A percentile compares a stretch with the other conserved stretches of the same genome.
Evolutionary conservation across 2,113 vertebrate genomes (phyloP).

Genomic region (Triplophysa siluroides): DNA sequence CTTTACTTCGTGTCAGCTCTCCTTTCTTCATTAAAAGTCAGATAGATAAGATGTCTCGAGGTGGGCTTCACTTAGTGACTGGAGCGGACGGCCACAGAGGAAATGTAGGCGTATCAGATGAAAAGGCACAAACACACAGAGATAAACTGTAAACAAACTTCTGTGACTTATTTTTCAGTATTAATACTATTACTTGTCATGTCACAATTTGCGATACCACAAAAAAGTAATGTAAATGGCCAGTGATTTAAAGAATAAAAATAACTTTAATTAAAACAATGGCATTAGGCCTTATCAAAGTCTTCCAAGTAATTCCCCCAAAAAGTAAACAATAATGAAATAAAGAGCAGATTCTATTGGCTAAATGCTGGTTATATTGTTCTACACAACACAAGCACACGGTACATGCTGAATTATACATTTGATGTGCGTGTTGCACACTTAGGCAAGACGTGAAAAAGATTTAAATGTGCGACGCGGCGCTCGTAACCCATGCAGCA

Average conservation of each 20-base stretch:
- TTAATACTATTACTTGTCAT: background rate
- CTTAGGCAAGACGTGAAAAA: background rate
- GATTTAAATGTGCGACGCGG: background rate
- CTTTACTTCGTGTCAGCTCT: conserved; percentile 73
- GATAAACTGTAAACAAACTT: background rate
- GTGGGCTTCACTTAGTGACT: conserved; percentile 31
- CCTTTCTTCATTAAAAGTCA: conserved; percentile 44
- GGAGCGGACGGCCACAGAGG: background rate
- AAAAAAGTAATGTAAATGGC: too few relatives aligned
- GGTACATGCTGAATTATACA: background rate
- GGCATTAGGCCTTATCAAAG: too few relatives aligned
- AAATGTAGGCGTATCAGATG: conserved; percentile 22
- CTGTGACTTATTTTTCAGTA: background rate
- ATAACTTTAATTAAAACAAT: too few relatives aligned
- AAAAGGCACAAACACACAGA: background rate
- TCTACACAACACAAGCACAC: background rate
- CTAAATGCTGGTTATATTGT: background rate
- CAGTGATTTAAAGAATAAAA: too few relatives aligned
- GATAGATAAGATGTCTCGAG: conserved; percentile 40
- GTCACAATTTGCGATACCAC: background rate
- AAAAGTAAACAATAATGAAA: too few relatives aligned
- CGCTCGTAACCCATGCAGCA: background rate
- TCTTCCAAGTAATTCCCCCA: too few relatives aligned
- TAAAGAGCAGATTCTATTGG: background rate
- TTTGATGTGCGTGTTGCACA: background rate